Evolutionary conservation across 64 coral and sea anemone species (phyloP).

Genomic region (Acropora tenuis): DNA sequence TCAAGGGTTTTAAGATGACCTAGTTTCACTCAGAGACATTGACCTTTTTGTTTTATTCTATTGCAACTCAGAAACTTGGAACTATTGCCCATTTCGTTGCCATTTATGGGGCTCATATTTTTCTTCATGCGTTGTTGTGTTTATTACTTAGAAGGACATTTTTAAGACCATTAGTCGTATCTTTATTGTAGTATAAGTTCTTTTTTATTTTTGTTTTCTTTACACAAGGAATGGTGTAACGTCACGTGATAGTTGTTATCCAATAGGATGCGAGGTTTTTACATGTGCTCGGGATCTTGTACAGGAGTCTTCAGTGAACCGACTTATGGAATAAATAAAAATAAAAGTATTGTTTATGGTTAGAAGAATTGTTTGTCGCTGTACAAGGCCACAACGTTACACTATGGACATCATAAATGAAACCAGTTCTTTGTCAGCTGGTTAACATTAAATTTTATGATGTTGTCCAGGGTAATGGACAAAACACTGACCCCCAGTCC

Average conservation of each 20-base stretch:
- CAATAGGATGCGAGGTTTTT: neutral
- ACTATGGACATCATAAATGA: too few species aligned
- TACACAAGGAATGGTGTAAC: slow-evolving; percentile 5
- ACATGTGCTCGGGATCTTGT: neutral
- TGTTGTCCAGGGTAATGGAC: too few species aligned
- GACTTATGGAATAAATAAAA: neutral
- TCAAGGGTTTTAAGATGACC: neutral
- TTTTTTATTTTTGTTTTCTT: neutral
- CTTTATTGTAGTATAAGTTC: slow-evolving; percentile 7
- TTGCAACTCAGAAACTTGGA: neutral
- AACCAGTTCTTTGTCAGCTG: too few species aligned
- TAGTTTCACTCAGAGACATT: neutral
- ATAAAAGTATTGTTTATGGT: neutral
- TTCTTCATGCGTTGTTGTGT: too few species aligned
- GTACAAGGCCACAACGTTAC: neutral
- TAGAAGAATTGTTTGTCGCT: neutral
- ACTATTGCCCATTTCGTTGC: neutral
- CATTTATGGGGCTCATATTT: neutral
- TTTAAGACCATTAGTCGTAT: neutral
- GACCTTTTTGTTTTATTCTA: neutral
- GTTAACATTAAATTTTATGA: too few species aligned
- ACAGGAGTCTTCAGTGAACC: slow-evolving; percentile 19
- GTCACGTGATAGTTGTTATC: slow-evolving; percentile 19
- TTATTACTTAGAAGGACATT: too few species aligned
- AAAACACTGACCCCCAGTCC: too few species aligned